A percentile compares a stretch with the other conserved stretches of the same genome.
Conservation (phyloP, 2,113 vertebrate genomes). For the Indicator indicator region DNA sequence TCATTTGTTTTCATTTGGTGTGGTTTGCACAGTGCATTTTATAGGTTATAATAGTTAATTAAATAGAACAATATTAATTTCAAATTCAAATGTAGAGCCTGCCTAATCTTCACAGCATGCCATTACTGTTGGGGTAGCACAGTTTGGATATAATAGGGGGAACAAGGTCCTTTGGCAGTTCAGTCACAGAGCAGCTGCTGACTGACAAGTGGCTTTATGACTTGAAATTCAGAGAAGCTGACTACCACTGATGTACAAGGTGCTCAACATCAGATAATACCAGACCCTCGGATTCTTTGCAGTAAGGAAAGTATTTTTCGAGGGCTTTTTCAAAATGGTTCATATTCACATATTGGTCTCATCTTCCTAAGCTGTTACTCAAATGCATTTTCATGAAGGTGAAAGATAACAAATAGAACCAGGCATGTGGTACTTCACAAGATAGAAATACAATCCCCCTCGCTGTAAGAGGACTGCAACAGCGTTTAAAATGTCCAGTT, state of each 20-base stretch:
- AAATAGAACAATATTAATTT: conserved; percentile 35
- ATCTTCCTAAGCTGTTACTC: conserved; percentile 1
- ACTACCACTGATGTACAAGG: neutral
- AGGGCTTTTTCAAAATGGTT: neutral
- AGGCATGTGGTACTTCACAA: neutral
- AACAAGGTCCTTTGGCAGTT: neutral
- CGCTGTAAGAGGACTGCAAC: neutral
- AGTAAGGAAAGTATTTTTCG: neutral
- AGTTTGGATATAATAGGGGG: neutral
- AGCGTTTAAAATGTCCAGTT: neutral
- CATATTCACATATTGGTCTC: conserved; percentile 7
- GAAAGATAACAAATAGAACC: conserved; percentile 33
- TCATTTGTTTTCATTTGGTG: conserved; percentile 8
- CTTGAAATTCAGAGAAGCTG: neutral
- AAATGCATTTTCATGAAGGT: neutral
- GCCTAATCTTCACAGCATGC: neutral
- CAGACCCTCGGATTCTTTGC: neutral
- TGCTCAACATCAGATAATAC: neutral
- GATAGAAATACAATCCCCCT: conserved; percentile 11
- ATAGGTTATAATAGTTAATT: conserved; percentile 13
- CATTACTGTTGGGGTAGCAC: neutral
- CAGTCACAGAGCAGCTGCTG: neutral
- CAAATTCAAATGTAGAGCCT: neutral
- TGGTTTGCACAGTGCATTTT: neutral
- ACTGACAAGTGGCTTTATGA: neutral